Evolutionary conservation across 2,113 vertebrate genomes (phyloP), one percentile per base, ranked within the genome.

Genomic region (Chaetops frenatus): DNA sequence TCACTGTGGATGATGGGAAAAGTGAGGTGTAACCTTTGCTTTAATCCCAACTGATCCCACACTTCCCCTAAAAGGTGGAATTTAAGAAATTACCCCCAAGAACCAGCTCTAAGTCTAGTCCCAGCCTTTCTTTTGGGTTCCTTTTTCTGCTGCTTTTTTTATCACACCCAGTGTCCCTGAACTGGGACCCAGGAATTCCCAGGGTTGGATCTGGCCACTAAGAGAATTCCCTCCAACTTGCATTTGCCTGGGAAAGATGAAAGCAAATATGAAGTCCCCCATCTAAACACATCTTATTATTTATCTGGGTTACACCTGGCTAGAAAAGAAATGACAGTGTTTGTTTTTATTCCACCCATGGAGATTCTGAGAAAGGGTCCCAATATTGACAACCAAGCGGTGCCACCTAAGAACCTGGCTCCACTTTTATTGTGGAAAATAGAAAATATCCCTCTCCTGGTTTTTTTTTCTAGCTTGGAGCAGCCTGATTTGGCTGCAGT

Each of bases 11-110:
- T 35, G 54, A 48, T 40, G 50, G 77, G 48, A 66, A 33, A 47
- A 56, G 8, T 12, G 57, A 56, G 24, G 31, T 27, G 28, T 24
- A 76, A 80, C 48, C 16, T 90, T 50, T 77, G 27, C 54, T 86
- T 76, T 82, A 36, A 25, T 36, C 12, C 23, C 0, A 0, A 6
- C 6, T 28, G 19, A 64, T 58, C 42, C 57, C 57, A 16, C 1
- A 1, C 7, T 92, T 62, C 62, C 22, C 25, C 22, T 28, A 36
- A 80, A 86, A 60, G 0, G 0, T 23, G n/a, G 31, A 56, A 80
- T 80, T 69, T 56, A 35, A 40, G 45, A 67, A 71, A 9, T 1
- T 3, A 4, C 28, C 71, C 17, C 42, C 16, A 54, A 76, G 73
- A 67, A 66, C 29, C 44, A 66, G 27, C 16, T 50, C 45, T 12